Evolutionary conservation across 2,888 invertebrate genomes (phyloP), one percentile per base, ranked within the genome.

Genomic region (Rhimphoctona megacephalus): DNA sequence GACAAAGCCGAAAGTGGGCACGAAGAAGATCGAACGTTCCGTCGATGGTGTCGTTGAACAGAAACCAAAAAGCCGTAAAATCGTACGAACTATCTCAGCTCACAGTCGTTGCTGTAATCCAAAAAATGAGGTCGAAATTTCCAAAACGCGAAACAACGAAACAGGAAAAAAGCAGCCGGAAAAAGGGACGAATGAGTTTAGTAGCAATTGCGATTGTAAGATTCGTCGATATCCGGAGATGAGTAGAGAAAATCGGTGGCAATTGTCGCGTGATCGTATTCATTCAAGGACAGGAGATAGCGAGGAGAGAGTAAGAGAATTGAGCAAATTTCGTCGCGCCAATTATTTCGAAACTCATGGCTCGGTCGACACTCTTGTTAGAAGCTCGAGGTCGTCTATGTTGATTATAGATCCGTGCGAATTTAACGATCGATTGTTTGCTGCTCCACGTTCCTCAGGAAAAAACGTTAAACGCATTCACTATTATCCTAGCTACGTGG

Each of bases 281-380:
- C 43, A 9, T 30, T 14, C 67, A 3, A 69, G 33, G 19, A 36
- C n/a, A 0, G n/a, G 22, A 8, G 81, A 84, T n/a, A 78, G 33
- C 43, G 77, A 82, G 39, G 86, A 86, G 11, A 54, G 69, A 76
- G 52, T 92, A 17, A 86, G 87, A 9, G 90, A 93, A 14, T 43
- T 94, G 25, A 89, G 94, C 85, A 94, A 95, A 88, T 96, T 96
- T 88, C 94, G 96, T 19, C 93, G 95, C 2, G 94, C 95, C 9
- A 95, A 96, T 90, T 96, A 95, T 90, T 96, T 96, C 85, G 96
- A 96, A 88, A 96, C 96, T n/a, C 96, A 96, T 90, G 96, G 96
- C 0, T 95, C 95, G 1, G 86, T 83, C n/a, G 87, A 89, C 2
- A 91, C 91, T 6, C 81, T 92, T 6, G 76, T 81, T 8, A 57